Base-by-base conservation (phyloP, 2,797 vertebrate species). In the Halcyon smyrnensis region DNA sequence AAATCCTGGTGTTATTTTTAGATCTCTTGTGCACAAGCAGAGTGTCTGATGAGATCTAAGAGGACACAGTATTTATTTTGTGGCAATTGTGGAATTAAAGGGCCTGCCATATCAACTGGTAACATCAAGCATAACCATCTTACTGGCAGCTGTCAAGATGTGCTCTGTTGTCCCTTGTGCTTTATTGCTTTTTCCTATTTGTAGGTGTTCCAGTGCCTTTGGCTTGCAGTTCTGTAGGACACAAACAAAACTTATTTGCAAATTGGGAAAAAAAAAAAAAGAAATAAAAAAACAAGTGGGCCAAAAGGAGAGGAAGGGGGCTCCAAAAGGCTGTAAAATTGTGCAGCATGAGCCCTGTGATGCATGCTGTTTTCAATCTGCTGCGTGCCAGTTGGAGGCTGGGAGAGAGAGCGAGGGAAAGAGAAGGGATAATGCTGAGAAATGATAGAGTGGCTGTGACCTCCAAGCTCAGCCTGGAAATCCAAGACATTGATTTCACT, bases 311-410 rank as follows among this genome's bases (percentile, higher is more conserved):
- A 91, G 91, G 81, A 96, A 93, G 95, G 93, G 97, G 96, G 70
- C 97, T 98, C 97, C 96, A 98, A 98, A 98, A 98, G 97, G 97
- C 98, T 98, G 97, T 98, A 97, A 98, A 98, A 98, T 97, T 97
- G 98, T 98, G 79, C 98, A 96, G 97, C 97, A 18, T 96, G 97
- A 97, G 97, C 95, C 97, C 87, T 98, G 95, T 98, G 98, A 97
- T 97, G 95, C 98, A 97, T 97, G 98, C 98, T 98, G 98, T 98
- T 98, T 98, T 98, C 98, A 98, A 98, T 98, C 98, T 98, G 98
- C 98, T 98, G 98, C 87, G 98, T 98, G 98, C 98, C 98, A 97
- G 98, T 98, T 97, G 98, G 98, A 98, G 97, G 92, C 98, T 97
- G 78, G 32, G 96, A 96, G 98, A 97, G 97, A 36, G 54, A 37